Percentiles rank a stretch among this genome's conserved stretches.
These are phyloP conservation scores for Cisticola juncidis DNA, from an alignment of 2,113 vertebrate species.

Conservation along the genomic window DNA sequence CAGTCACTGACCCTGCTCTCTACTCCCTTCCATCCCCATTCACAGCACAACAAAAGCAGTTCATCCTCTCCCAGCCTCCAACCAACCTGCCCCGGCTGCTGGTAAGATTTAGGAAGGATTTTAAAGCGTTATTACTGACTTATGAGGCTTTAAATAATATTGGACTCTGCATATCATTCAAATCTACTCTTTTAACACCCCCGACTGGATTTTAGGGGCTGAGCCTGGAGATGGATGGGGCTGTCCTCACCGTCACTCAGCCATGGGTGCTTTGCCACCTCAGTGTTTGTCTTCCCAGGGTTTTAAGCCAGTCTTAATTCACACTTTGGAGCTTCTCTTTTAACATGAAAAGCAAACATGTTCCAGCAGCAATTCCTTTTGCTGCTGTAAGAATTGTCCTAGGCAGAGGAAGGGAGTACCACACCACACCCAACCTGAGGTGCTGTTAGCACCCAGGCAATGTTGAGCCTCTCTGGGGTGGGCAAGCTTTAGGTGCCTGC, in stretches of 20 bases:
- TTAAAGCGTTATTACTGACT: slow-evolving; percentile 27
- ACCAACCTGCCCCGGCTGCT: background rate
- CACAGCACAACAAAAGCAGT: background rate
- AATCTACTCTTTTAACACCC: slow-evolving; percentile 30
- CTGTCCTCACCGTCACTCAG: background rate
- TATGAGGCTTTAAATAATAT: slow-evolving; percentile 55
- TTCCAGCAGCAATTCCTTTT: background rate
- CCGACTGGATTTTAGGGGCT: slow-evolving; percentile 13
- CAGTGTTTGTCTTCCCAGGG: fast-evolving
- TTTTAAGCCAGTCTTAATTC: background rate
- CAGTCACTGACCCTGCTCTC: fast-evolving
- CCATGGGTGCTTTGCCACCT: background rate
- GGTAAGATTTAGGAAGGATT: slow-evolving; percentile 25
- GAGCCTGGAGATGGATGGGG: slow-evolving; percentile 22
- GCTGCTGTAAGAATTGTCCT: fast-evolving
- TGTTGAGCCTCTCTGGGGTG: fast-evolving
- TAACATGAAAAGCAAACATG: background rate
- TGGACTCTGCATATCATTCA: slow-evolving; percentile 35
- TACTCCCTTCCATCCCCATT: background rate
- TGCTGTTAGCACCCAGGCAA: background rate
- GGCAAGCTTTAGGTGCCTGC: background rate
- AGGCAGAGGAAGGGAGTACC: background rate
- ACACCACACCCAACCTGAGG: fast-evolving
- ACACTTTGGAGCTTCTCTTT: background rate
- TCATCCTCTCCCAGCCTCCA: background rate